A percentile compares a stretch with the other conserved stretches of the same genome.
phyloP scores from a whole-genome alignment of 1,140 invertebrate species.

The Phymorhynchus buccinoides region DNA sequence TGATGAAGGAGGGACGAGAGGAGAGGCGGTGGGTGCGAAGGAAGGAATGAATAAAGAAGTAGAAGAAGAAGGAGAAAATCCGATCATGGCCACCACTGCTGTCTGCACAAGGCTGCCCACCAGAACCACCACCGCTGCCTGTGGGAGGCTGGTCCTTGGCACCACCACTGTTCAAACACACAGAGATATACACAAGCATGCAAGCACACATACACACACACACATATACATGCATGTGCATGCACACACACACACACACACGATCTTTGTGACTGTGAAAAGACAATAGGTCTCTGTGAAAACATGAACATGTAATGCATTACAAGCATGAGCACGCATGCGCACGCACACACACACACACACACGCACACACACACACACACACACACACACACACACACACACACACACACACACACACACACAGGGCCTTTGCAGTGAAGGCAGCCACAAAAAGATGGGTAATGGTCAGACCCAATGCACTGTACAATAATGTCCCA shows the following conservation, averaged over 20 bases:
- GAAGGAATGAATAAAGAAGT: too few species aligned
- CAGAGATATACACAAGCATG: background rate
- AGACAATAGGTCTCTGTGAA: too few species aligned
- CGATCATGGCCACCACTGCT: background rate
- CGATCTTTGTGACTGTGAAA: too few species aligned
- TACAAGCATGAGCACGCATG: too few species aligned
- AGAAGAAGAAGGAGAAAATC: too few species aligned
- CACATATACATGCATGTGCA: background rate
- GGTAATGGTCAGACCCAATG: background rate
- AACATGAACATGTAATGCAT: too few species aligned
- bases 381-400: background rate
- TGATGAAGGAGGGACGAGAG: background rate
- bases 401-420: background rate
- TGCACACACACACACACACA: background rate
- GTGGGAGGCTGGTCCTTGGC: background rate
- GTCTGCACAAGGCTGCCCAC: background rate
- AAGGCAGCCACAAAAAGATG: background rate
- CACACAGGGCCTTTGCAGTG: background rate
- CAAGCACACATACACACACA: background rate
- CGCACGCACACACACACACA: background rate
- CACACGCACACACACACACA: background rate
- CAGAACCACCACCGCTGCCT: background rate
- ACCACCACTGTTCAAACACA: background rate
- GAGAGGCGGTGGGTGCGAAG: background rate
- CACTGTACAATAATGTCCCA: too few species aligned